Evolutionary conservation across 2,113 vertebrate species (phyloP).

Genomic region (Litocranius walleri): DNA sequence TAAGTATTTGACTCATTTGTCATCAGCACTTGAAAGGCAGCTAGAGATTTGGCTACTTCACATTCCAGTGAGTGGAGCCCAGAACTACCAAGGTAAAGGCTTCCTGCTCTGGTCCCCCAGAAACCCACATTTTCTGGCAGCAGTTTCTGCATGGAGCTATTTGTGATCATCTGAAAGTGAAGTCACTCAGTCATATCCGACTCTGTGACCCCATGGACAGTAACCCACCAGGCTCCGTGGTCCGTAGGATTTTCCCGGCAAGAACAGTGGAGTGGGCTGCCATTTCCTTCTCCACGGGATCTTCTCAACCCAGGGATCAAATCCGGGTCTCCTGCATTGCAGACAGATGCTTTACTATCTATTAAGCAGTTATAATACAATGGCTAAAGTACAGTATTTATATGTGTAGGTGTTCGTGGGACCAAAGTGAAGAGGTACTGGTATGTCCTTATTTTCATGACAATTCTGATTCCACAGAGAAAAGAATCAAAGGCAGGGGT

Average conservation of each 20-base stretch:
- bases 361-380: not conserved
- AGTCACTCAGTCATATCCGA: too few relatives aligned
- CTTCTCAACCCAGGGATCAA: too few relatives aligned
- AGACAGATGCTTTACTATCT: not conserved
- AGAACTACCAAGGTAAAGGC: not conserved
- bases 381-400: not conserved
- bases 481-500: not conserved
- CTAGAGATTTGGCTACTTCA: not conserved
- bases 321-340: too few relatives aligned
- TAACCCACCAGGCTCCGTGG: too few relatives aligned
- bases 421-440: not conserved
- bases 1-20: not conserved
- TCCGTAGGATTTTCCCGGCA: too few relatives aligned
- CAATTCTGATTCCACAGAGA: not conserved
- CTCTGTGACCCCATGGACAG: too few relatives aligned
- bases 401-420: not conserved
- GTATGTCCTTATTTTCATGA: not conserved
- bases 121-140: not conserved
- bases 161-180: not conserved
- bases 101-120: not conserved
- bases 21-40: not conserved
- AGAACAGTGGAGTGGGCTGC: too few relatives aligned
- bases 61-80: not conserved
- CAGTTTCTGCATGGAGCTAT: not conserved
- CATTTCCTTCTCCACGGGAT: too few relatives aligned